phyloP scores from a whole-genome alignment of 2,113 vertebrate species.

The Prochilodus magdalenae region DNA sequence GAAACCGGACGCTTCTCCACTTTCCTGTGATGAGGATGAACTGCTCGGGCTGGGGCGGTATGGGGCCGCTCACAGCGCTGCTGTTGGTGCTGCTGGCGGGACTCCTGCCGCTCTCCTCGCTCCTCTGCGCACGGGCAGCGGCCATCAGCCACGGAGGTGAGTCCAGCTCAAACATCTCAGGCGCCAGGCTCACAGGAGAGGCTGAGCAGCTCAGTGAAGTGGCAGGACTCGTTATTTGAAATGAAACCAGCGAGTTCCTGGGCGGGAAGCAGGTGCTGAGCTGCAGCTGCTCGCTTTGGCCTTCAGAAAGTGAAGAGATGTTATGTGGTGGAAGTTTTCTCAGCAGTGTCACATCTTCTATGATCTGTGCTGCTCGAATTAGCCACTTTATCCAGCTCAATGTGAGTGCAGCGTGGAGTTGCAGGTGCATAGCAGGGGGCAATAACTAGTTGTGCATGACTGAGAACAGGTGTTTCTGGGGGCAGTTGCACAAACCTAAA shows the following conservation, averaged over 20 bases:
- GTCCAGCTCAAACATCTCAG: not conserved
- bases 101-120: conserved; percentile 33
- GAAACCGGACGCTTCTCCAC: conserved; percentile 36
- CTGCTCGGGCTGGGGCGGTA: conserved; percentile 2
- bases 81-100: conserved; percentile 6
- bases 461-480: conserved; percentile 6
- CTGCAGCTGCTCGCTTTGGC: not conserved
- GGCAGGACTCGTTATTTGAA: not conserved
- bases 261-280: conserved; percentile 22
- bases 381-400: too few species aligned
- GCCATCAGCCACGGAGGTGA: conserved; percentile 51
- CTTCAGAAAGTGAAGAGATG: not conserved
- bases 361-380: not conserved
- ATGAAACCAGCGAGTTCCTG: not conserved
- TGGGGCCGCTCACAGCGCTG: conserved; percentile 38
- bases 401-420: too few species aligned
- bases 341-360: not conserved
- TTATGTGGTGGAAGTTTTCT: not conserved
- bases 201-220: too few species aligned
- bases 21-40: not conserved
- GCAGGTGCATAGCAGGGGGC: not conserved
- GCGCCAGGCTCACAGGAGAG: too few species aligned
- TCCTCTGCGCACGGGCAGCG: conserved; percentile 38
- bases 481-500: not conserved
- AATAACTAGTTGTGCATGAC: conserved; percentile 15